Conservation (phyloP, 2,888 invertebrate genomes). For the Agriopis marginaria region DNA sequence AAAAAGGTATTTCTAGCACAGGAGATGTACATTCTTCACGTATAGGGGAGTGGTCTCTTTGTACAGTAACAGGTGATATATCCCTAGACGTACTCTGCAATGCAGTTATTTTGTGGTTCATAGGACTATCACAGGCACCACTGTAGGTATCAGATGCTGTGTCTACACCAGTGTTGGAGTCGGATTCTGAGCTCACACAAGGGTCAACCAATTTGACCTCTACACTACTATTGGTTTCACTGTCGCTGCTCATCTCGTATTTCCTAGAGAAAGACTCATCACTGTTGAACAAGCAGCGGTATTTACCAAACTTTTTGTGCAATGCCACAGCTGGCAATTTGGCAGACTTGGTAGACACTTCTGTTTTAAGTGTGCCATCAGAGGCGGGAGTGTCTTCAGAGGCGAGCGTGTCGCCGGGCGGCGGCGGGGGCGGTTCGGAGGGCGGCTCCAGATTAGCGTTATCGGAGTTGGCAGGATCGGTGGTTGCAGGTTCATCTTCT, state of each 20-base stretch:
- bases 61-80: conserved; percentile 58
- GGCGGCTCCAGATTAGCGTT: conserved; percentile 38
- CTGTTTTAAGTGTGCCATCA: conserved; percentile 45
- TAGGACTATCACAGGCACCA: conserved; percentile 64
- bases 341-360: conserved; percentile 55
- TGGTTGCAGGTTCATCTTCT: conserved; percentile 61
- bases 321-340: conserved; percentile 69
- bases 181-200: conserved; percentile 81
- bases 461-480: conserved; percentile 41
- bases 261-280: conserved; percentile 71
- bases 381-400: conserved; percentile 4
- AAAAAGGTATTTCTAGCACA: conserved; percentile 44
- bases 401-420: conserved; percentile 12
- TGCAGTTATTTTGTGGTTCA: conserved; percentile 55
- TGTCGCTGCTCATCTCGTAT: conserved; percentile 79
- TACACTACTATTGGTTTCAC: conserved; percentile 81
- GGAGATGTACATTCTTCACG: conserved; percentile 25
- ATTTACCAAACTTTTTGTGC: conserved; percentile 87
- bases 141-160: conserved; percentile 71
- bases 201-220: conserved; percentile 78
- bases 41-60: conserved; percentile 19
- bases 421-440: conserved; percentile 35
- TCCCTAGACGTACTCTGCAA: conserved; percentile 60
- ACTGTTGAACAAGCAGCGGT: conserved; percentile 80
- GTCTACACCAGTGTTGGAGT: conserved; percentile 77